phyloP scores from a whole-genome alignment of 2,113 vertebrate species.

The Junco hyemalis region DNA sequence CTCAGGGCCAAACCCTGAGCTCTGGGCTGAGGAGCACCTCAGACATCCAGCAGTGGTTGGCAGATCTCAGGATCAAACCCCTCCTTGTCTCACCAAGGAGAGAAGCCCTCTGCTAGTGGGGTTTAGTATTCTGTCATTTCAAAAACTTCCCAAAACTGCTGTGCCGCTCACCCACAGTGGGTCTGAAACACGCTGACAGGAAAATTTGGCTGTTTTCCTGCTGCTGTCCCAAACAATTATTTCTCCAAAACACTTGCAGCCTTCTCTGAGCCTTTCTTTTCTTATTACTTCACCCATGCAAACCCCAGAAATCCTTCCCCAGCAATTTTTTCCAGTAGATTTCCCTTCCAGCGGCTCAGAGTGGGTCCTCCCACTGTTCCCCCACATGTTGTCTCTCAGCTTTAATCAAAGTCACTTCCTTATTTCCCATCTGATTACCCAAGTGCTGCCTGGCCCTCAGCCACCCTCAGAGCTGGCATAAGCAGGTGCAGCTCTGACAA shows the following conservation, averaged over 20 bases:
- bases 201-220: slow-evolving; percentile 10
- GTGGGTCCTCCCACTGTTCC: slow-evolving; percentile 34
- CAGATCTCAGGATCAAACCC: not conserved
- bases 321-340: slow-evolving; percentile 12
- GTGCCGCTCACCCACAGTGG: not conserved
- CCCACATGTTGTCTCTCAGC: slow-evolving; percentile 54
- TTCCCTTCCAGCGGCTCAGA: slow-evolving; percentile 26
- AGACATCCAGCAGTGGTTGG: not conserved
- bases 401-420: slow-evolving; percentile 53
- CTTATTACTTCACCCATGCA: slow-evolving; percentile 16
- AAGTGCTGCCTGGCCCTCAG: slow-evolving; percentile 37
- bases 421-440: slow-evolving; percentile 44
- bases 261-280: not conserved
- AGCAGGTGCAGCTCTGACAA: slow-evolving; percentile 11
- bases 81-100: not conserved
- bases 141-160: not conserved
- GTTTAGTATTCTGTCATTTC: not conserved
- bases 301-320: slow-evolving; percentile 22
- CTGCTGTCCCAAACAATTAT: slow-evolving; percentile 38
- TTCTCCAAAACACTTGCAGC: not conserved
- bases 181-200: not conserved
- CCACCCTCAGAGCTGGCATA: not conserved
- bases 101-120: not conserved
- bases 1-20: not conserved
- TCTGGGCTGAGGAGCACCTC: not conserved